Conservation (phyloP, 2,113 vertebrate species). For the Siniperca chuatsi region DNA sequence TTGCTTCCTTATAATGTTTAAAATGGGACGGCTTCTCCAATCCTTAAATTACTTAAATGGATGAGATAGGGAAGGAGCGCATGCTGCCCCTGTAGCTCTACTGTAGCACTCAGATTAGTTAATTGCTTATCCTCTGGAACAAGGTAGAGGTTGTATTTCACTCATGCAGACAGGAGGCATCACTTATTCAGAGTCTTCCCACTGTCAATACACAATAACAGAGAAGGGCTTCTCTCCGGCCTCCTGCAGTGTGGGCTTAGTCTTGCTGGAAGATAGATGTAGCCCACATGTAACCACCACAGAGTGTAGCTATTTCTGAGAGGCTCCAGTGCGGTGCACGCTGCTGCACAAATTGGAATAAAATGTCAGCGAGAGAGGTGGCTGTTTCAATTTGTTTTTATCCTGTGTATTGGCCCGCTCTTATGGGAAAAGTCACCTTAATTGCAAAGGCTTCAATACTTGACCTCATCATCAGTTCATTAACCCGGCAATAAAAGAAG, state of each 20-base stretch:
- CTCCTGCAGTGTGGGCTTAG: slow-evolving; percentile 41
- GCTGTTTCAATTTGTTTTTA: slow-evolving; percentile 54
- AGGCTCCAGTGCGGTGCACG: not conserved
- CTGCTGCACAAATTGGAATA: slow-evolving; percentile 19
- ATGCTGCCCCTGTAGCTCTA: slow-evolving; percentile 52
- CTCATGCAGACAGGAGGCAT: slow-evolving; percentile 66
- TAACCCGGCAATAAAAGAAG: slow-evolving; percentile 73
- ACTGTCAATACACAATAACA: slow-evolving; percentile 64
- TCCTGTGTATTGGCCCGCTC: slow-evolving; percentile 39
- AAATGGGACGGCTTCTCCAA: slow-evolving; percentile 64
- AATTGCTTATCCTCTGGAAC: slow-evolving; percentile 75
- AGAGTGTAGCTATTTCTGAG: slow-evolving; percentile 31
- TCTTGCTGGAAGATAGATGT: slow-evolving; percentile 49
- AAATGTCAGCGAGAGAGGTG: slow-evolving; percentile 45
- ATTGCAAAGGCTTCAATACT: slow-evolving; percentile 67
- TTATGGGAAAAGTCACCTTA: slow-evolving; percentile 70
- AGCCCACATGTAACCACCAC: slow-evolving; percentile 13
- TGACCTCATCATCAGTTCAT: slow-evolving; percentile 76
- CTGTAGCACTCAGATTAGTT: slow-evolving; percentile 74
- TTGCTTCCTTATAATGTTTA: slow-evolving; percentile 66
- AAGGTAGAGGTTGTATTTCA: slow-evolving; percentile 70
- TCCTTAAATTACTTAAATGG: slow-evolving; percentile 82
- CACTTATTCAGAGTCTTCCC: slow-evolving; percentile 64
- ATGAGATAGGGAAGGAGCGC: slow-evolving; percentile 54
- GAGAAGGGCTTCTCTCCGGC: slow-evolving; percentile 41